Percentiles rank a stretch among this genome's conserved stretches.
Evolutionary conservation across 2,113 vertebrate species (phyloP).

Genomic region (Lontra canadensis): DNA sequence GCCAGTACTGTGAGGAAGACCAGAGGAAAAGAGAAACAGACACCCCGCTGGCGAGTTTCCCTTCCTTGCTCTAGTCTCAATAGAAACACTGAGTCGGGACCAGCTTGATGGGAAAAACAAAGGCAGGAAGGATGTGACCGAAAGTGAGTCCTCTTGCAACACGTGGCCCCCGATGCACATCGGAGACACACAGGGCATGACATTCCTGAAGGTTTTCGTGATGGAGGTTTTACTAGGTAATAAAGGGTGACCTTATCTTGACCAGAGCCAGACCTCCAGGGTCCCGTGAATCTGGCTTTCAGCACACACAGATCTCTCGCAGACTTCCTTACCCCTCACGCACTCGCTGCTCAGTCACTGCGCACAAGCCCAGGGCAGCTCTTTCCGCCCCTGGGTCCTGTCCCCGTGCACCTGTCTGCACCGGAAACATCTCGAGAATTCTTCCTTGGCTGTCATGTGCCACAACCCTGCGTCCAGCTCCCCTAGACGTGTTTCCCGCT

Average conservation of each 20-base stretch:
- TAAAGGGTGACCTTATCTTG: not conserved
- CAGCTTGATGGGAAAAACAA: not conserved
- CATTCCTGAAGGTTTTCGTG: not conserved
- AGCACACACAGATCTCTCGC: not conserved
- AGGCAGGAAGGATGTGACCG: not conserved
- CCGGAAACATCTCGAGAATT: not conserved
- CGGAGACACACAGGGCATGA: not conserved
- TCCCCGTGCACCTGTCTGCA: not conserved
- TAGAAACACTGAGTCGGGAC: not conserved
- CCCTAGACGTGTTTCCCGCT: too few species aligned
- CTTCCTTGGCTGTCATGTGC: not conserved
- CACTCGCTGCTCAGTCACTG: not conserved
- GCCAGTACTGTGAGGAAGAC: not conserved
- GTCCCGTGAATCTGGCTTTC: not conserved
- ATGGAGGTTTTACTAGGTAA: not conserved
- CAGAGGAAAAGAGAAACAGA: not conserved
- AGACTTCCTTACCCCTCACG: not conserved
- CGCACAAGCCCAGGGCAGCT: not conserved
- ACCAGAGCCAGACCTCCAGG: not conserved
- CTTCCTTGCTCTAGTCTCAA: not conserved
- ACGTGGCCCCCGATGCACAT: not conserved
- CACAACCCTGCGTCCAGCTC: rapidly evolving
- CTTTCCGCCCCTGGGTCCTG: not conserved
- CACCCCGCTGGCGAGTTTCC: not conserved
- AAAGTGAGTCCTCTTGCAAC: not conserved